Evolutionary conservation across 1,140 invertebrate species (phyloP), one percentile per base, ranked within the genome.

Genomic region (Sitodiplosis mosellana): DNA sequence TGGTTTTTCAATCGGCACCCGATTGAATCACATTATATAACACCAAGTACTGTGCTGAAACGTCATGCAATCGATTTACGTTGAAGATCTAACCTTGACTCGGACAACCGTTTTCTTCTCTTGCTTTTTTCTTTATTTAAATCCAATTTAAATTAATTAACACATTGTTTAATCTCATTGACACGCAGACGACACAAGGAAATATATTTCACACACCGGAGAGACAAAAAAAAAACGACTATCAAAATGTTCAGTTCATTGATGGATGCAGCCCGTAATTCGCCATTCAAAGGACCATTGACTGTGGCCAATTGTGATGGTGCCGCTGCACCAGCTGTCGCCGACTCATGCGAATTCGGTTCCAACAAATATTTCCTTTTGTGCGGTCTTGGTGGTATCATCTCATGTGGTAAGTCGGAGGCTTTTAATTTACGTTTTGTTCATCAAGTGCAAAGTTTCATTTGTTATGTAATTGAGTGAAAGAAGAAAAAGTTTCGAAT

Each of bases 351-450:
- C 68, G 89, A 90, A 64, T 97, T 91, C 72, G 95, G 87, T 18
- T 94, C 89, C 2, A 63, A 68, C 36, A 87, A 96, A 63, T 99
- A 91, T 64, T 99, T 91, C 67, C 75, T 78, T 2, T 71, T 95
- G 18, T 99, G 95, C 69, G 93, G 90, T 51, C 72, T 98, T 55
- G 95, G 94, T 56, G 76, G 76, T 57, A 80, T 98, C 61, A 68
- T 99, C 10, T 96, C 92, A 52, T 99, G 96, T 70, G 96, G 96
- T 68, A 61, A 22, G 43, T 20, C 4, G n/a, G n/a, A n/a, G n/a
- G n/a, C n/a, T n/a, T n/a, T n/a, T n/a, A n/a, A n/a, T n/a, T n/a
- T n/a, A 4, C 37, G n/a, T 43, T 18, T 12, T 21, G 2, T 4
- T 12, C 12, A 38, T 38, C 14, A 14, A 27, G 3, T 27, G 10